Conservation (phyloP, 1,140 invertebrate genomes). For the Tetraneura akinire region DNA sequence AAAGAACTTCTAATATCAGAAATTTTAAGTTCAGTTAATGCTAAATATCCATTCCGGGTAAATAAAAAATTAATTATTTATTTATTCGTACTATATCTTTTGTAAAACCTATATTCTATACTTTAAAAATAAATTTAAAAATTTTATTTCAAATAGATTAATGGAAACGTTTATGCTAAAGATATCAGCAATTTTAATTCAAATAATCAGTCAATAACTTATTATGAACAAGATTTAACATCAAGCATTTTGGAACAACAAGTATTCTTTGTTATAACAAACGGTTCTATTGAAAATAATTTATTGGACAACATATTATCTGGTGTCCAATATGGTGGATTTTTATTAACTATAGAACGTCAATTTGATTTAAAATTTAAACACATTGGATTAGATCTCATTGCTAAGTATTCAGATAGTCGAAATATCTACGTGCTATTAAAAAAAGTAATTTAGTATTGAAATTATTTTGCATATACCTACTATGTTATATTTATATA, state of each 20-base stretch:
- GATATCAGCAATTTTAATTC: background rate
- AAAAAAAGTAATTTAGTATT: slow-evolving; percentile 20
- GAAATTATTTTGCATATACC: too few species aligned
- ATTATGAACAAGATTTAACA: slow-evolving; percentile 17
- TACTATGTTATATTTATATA: too few species aligned
- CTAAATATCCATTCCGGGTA: background rate
- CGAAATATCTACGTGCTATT: slow-evolving; percentile 5
- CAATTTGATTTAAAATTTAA: slow-evolving; percentile 15
- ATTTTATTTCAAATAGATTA: background rate
- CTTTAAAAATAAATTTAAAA: too few species aligned
- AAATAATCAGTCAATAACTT: background rate
- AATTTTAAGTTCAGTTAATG: background rate
- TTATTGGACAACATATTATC: slow-evolving; percentile 24
- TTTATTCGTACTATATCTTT: too few species aligned
- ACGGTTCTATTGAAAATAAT: slow-evolving; percentile 8
- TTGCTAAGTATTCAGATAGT: slow-evolving; percentile 15
- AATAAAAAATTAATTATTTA: background rate
- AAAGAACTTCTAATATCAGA: slow-evolving; percentile 16
- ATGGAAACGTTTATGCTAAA: slow-evolving; percentile 11
- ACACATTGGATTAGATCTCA: background rate
- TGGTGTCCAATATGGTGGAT: slow-evolving; percentile 15
- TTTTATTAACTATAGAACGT: slow-evolving; percentile 34
- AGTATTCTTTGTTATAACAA: background rate
- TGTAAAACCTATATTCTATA: too few species aligned
- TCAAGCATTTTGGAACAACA: background rate